Percentiles rank a stretch among this genome's conserved stretches.
Conservation (phyloP, 2,113 vertebrate genomes). For the Platanista minor region DNA sequence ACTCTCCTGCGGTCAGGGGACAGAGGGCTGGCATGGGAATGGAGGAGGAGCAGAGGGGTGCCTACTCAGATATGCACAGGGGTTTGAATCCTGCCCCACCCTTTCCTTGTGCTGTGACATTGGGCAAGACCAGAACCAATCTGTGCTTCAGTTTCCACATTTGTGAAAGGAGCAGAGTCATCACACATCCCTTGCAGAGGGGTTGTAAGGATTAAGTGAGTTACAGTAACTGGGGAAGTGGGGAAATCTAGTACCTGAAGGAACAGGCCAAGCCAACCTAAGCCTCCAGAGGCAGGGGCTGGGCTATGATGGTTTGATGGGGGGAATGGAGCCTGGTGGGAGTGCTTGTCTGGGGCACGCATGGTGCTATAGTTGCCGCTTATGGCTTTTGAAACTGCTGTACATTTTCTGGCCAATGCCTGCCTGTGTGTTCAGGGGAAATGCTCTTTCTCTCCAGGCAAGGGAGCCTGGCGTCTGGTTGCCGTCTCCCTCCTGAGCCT, state of each 20-base stretch:
- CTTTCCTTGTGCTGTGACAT: background rate
- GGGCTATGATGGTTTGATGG: background rate
- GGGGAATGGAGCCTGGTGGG: accelerated
- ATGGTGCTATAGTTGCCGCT: background rate
- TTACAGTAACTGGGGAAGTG: background rate
- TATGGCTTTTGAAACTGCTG: background rate
- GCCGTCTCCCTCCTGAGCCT: background rate
- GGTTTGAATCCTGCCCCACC: background rate
- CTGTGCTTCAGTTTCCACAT: background rate
- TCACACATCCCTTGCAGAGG: accelerated
- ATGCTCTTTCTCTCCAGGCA: background rate
- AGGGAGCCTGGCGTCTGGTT: background rate
- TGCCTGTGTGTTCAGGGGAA: background rate
- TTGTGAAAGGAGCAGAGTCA: background rate
- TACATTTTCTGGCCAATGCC: background rate
- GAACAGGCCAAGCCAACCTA: background rate
- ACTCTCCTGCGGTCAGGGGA: accelerated
- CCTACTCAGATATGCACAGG: too few species aligned
- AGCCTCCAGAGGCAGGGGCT: background rate
- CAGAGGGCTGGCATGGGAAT: background rate
- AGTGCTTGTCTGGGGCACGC: background rate
- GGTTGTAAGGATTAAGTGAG: background rate
- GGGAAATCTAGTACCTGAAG: background rate
- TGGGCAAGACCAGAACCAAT: background rate
- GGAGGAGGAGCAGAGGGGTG: background rate